Evolutionary conservation across 1,140 invertebrate genomes (phyloP).

Genomic region (Drosophila tani): DNA sequence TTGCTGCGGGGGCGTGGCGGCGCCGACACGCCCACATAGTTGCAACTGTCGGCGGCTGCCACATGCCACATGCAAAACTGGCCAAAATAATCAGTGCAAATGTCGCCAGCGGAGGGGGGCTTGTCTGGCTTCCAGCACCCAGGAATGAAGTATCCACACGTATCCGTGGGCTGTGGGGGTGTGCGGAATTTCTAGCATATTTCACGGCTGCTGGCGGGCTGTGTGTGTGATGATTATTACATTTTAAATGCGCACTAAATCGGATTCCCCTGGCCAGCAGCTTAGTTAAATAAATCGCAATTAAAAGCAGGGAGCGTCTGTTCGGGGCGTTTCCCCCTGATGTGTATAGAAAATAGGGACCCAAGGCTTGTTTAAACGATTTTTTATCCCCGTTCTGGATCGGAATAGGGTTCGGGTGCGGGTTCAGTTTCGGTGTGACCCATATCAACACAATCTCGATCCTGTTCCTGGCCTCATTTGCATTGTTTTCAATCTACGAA

Average conservation of each 20-base stretch:
- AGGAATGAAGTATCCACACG: conserved; percentile 14
- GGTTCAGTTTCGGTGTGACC: not conserved
- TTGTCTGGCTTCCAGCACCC: conserved; percentile 28
- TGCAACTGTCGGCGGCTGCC: conserved; percentile 31
- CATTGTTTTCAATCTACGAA: conserved; percentile 39
- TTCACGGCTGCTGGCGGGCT: conserved; percentile 8
- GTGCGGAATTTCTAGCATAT: conserved; percentile 13
- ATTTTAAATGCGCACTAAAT: conserved; percentile 30
- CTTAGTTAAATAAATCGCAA: conserved; percentile 44
- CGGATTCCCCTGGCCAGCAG: conserved; percentile 29
- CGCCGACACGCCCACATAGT: conserved; percentile 25
- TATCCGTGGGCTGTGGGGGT: not conserved
- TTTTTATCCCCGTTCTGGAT: conserved; percentile 25
- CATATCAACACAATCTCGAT: conserved; percentile 35
- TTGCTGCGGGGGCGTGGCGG: conserved; percentile 26
- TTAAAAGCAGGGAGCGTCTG: conserved; percentile 32
- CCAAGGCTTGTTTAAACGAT: conserved; percentile 11
- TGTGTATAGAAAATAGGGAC: not conserved
- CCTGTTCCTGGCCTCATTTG: conserved; percentile 27
- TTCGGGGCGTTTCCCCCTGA: conserved; percentile 19
- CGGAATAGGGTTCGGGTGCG: conserved; percentile 4
- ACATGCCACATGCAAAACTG: conserved; percentile 43
- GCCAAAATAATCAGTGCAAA: conserved; percentile 50
- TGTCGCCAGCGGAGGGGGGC: not conserved
- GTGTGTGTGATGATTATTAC: conserved; percentile 32